Base-by-base conservation (phyloP, 2,888 invertebrate species). In the Julus scandinavius region DNA sequence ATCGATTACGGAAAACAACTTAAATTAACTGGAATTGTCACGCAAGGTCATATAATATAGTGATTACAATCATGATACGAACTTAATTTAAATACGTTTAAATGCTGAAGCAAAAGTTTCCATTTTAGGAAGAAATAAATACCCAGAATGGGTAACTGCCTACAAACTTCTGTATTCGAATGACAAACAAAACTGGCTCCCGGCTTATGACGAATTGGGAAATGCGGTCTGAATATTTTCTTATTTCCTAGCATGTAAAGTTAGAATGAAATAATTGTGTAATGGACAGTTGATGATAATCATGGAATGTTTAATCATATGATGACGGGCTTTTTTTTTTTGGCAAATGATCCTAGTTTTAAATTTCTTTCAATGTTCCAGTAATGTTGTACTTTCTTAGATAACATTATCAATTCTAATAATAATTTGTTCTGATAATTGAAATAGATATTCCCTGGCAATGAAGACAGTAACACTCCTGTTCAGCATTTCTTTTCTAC, bases 1-100 rank as follows among this genome's bases (percentile, higher is more conserved):
- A 90, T 91, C 6, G 90, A 91, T 89, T 89, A 91, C 88, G 89
- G 89, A 11, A 88, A 90, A 80, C 88, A 89, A 6, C 90, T 91
- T 49, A 90, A 89, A n/a, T 89, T 91, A 86, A 90, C 91, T 0
- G 89, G 90, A 7, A 89, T 91, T 13, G 90, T 90, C 49, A 90
- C 91, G 7, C 91, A 92, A 90, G 91, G 92, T 90, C 86, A 89
- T 11, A 13, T 83, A 11, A 54, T 7, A 54, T 7, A 54, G 17
- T 54, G 2, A n/a, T 29, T 3, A n/a, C 63, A n/a, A 63, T 63
- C 17, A n/a, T n/a, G 63, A 63, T n/a, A 63, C 63, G n/a, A 3
- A 5, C n/a, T 6, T 5, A 63, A 63, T 17, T 17, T 6, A 63
- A n/a, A 63, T 17, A 17, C 63, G 4, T 63, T 63, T 4, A 63